Conservation (phyloP, 2,113 vertebrate species). For the Lipophrys pholis region DNA sequence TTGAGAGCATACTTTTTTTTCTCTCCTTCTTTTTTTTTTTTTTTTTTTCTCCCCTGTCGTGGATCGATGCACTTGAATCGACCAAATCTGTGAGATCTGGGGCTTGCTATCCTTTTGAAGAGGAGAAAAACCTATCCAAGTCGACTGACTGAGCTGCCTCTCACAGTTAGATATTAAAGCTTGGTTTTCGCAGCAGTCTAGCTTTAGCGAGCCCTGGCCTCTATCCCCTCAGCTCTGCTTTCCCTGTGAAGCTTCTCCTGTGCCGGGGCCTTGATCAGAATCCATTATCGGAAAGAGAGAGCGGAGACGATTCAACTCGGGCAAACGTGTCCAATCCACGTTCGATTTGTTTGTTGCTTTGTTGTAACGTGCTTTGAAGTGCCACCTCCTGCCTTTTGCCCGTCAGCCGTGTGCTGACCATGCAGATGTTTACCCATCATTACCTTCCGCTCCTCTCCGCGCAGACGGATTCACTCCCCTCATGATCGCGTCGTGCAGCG, state of each 20-base stretch:
- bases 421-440: constrained; percentile 17
- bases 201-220: constrained; percentile 72
- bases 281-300: constrained; percentile 71
- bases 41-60: constrained; percentile 4
- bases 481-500: constrained; percentile 98
- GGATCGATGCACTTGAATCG: constrained; percentile 77
- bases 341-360: constrained; percentile 82
- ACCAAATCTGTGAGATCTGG: constrained; percentile 78
- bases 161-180: constrained; percentile 79
- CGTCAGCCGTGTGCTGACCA: constrained; percentile 54
- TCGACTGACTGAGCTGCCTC: constrained; percentile 71
- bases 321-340: constrained; percentile 75
- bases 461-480: constrained; percentile 96
- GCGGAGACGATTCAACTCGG: constrained; percentile 71
- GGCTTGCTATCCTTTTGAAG: constrained; percentile 83
- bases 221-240: constrained; percentile 67
- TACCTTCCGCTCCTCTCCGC: not conserved
- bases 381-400: constrained; percentile 13
- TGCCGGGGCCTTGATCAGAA: constrained; percentile 77
- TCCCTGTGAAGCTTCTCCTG: constrained; percentile 69
- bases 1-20: constrained; percentile 56
- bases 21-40: no score
- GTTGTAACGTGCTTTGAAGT: constrained; percentile 79
- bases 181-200: constrained; percentile 70
- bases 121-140: constrained; percentile 75